These are phyloP conservation scores for Clavelina lepadiformis DNA, from an alignment of 23 tunicate species.

Conservation along the genomic window DNA sequence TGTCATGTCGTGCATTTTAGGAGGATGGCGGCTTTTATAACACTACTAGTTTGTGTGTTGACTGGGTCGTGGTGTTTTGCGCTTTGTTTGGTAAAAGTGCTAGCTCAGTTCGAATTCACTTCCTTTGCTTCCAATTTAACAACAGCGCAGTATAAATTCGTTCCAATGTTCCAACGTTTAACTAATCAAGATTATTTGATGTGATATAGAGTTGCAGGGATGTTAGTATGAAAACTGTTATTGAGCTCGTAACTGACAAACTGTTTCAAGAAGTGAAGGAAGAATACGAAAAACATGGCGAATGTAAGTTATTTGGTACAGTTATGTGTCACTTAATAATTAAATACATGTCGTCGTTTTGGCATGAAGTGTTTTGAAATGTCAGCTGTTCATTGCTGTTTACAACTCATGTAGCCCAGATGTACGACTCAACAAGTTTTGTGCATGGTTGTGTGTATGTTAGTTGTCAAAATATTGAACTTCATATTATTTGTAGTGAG, in stretches of 20 bases:
- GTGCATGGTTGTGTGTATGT: not conserved
- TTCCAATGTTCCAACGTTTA: too few relatives aligned
- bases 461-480: not conserved
- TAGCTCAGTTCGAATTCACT: too few relatives aligned
- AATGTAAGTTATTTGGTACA: conserved; percentile 25
- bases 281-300: conserved; percentile 24
- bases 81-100: too few relatives aligned
- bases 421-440: not conserved
- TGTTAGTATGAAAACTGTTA: conserved; percentile 14
- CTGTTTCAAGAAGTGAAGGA: conserved; percentile 46
- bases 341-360: too few relatives aligned
- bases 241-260: conserved; percentile 27
- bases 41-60: too few relatives aligned
- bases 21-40: too few relatives aligned
- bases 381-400: not conserved
- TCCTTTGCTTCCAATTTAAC: too few relatives aligned
- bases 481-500: conserved; percentile 47
- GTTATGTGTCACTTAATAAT: not conserved
- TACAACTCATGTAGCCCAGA: not conserved
- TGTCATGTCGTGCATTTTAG: too few relatives aligned
- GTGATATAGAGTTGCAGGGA: too few relatives aligned
- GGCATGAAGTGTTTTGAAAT: not conserved
- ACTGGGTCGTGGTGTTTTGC: too few relatives aligned
- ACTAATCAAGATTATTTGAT: too few relatives aligned
- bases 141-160: too few relatives aligned